Evolutionary conservation across 2,888 invertebrate species (phyloP), one percentile per base, ranked within the genome.

Genomic region (Dynastes tityus): DNA sequence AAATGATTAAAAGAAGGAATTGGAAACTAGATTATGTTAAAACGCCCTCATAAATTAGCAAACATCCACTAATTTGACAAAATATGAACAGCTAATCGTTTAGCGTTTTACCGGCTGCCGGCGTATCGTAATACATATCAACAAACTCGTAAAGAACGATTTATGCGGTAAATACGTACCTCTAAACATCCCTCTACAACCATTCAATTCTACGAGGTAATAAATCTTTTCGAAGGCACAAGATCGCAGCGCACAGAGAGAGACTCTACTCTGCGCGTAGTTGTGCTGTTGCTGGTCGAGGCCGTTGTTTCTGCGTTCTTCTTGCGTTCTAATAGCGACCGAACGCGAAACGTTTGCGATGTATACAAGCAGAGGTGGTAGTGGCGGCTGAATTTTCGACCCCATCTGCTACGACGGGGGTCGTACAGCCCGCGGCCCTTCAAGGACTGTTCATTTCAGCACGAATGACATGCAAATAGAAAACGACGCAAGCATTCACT

Each of bases 161-260:
- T 87, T 88, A 87, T 87, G 86, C 85, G 86, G 85, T 86, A 84
- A 84, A 85, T 84, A 85, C 85, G 86, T 86, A 87, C 86, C 86
- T 86, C 86, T 85, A 85, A 86, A 86, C 87, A 87, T 86, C 85
- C 86, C 85, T 86, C 83, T 85, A 86, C 85, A 87, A 84, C 86
- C 87, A 85, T 87, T 87, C 86, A 85, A 83, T 83, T 84, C 85
- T 84, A 85, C 84, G 84, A 85, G 84, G 85, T 83, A 84, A 87
- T 87, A 87, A 87, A 87, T 87, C 87, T 87, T 86, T 82, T 80
- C 79, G 79, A 73, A 73, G 61, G 80, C 79, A 80, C 79, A 81
- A 76, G 76, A 81, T 79, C 80, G 80, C 80, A 80, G 81, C 83
- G 61, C 8, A 53, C 53, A 45, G 58, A 73, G 40, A n/a, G 55